Percentiles rank a stretch among this genome's conserved stretches.
These are phyloP conservation scores for Anneissia japonica DNA, from an alignment of 35 echinoderm and acorn worm species.

Conservation along the genomic window DNA sequence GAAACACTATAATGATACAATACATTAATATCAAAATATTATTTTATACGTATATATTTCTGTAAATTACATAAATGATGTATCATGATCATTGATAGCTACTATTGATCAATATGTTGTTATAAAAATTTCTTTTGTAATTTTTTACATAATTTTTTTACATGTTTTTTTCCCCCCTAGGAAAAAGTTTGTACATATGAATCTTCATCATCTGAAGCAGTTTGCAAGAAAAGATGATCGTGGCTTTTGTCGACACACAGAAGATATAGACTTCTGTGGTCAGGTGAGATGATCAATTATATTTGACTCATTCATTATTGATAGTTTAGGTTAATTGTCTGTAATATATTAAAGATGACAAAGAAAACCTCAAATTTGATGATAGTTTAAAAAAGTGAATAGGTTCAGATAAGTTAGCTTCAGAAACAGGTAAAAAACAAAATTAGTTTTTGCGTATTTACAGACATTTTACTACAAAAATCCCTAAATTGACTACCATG, in stretches of 20 bases:
- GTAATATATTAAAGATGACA: not conserved
- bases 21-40: no score
- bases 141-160: no score
- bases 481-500: no score
- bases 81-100: no score
- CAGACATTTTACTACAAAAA: no score
- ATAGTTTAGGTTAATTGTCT: not conserved
- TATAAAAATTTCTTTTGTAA: no score
- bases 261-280: conserved; percentile 98
- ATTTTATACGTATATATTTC: no score
- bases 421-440: not conserved
- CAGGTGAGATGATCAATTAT: conserved; percentile 65
- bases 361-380: not conserved
- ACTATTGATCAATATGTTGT: no score
- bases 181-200: conserved; percentile 71
- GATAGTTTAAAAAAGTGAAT: not conserved
- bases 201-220: conserved; percentile 85
- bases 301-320: not conserved
- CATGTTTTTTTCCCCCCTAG: no score
- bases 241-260: conserved; percentile 90
- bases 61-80: no score
- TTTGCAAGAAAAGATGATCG: conserved; percentile 82
- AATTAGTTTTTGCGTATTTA: no score
- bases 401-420: not conserved
- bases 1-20: no score